phyloP scores from a whole-genome alignment of 2,888 invertebrate species.

The Agelastica alni region DNA sequence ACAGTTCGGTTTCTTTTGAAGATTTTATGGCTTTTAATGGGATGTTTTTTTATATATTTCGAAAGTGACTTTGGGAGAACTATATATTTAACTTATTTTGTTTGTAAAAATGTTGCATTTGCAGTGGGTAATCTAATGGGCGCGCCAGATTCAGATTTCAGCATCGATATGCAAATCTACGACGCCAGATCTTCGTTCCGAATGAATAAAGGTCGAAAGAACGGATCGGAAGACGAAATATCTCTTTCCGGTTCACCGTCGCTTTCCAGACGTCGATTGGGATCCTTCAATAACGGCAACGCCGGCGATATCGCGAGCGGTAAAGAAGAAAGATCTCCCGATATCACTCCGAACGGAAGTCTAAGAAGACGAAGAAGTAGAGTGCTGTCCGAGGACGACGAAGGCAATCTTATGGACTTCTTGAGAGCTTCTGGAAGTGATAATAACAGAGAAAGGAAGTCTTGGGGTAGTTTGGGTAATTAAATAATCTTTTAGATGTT shows the following conservation, averaged over 20 bases:
- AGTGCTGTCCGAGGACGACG: constrained; percentile 81
- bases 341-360: constrained; percentile 89
- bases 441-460: constrained; percentile 74
- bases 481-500: neutral
- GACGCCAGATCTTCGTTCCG: constrained; percentile 72
- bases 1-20: too few relatives aligned
- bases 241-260: constrained; percentile 69
- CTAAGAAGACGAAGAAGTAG: constrained; percentile 79
- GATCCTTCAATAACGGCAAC: constrained; percentile 64
- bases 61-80: too few relatives aligned
- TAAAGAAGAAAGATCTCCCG: constrained; percentile 65
- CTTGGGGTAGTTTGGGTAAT: constrained; percentile 82
- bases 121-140: constrained; percentile 69
- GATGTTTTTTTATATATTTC: too few relatives aligned
- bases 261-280: constrained; percentile 67
- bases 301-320: constrained; percentile 45
- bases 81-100: too few relatives aligned
- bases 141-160: constrained; percentile 74
- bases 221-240: constrained; percentile 65
- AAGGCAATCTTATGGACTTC: constrained; percentile 85
- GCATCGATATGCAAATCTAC: constrained; percentile 76
- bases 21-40: too few relatives aligned
- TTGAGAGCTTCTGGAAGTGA: constrained; percentile 77
- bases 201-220: constrained; percentile 54
- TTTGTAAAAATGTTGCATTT: too few relatives aligned